Evolutionary conservation across 2,797 vertebrate genomes (phyloP), one percentile per base, ranked within the genome.

Genomic region (Xenentodon cancila): DNA sequence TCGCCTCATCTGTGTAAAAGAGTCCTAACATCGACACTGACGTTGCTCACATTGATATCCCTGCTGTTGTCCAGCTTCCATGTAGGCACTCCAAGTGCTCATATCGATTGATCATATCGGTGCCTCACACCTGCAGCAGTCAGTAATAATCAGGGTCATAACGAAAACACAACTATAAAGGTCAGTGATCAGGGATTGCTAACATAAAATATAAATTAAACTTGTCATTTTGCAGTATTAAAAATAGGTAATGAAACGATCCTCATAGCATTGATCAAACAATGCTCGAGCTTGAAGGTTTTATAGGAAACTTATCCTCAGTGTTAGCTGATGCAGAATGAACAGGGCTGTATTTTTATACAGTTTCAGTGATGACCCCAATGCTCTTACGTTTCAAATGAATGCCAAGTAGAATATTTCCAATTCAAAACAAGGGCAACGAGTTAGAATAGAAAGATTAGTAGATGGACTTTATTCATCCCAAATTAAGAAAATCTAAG

Each of bases 1-100:
- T 76, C 63, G 58, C 57, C 64, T 74, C 53, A 58, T 68, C 59
- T 78, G 53, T 54, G 30, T 61, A 32, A 20, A 20, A 3, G 54
- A 40, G 58, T 54, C 66, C 45, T 37, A 51, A 71, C 54, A 37
- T 45, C 55, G 52, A 66, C 63, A 57, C 34, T 46, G 53, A 67
- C 59, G 20, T 21, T 60, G 20, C 65, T 54, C 13, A 30, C 49
- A 7, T 55, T 66, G 57, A 79, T 83, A 57, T 72, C 68, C 21
- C 12, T 20, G 63, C 40, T 59, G 54, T 56, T 56, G 15, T 49
- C 16, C 52, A 51, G 56, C 62, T 50, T 67, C 59, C 63, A 53
- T 9, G 34, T 12, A 37, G 50, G 15, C 58, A n/a, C 56, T 15
- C 43, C 12, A 18, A 18, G 21, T n/a, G 9, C 22, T 51, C 12